Conservation (phyloP, 2,797 vertebrate genomes). For the Lutjanus campechanus region DNA sequence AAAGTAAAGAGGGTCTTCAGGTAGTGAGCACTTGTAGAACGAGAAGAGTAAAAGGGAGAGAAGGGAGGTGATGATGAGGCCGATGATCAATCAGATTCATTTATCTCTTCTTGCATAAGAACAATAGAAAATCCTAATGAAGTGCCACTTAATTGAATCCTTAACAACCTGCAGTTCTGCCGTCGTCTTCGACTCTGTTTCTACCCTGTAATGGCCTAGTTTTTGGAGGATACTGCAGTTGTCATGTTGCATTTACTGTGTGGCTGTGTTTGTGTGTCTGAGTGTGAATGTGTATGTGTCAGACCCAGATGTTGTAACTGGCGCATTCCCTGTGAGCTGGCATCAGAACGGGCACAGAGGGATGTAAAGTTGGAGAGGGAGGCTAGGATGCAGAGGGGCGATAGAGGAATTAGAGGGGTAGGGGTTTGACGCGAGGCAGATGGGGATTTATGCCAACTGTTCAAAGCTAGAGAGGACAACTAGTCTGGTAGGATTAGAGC, state of each 20-base stretch:
- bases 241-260: conserved; percentile 20
- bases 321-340: conserved; percentile 36
- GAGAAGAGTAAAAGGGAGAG: neutral
- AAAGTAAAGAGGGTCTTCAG: neutral
- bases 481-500: neutral
- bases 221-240: conserved; percentile 17
- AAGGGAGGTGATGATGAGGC: neutral
- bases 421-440: conserved; percentile 25
- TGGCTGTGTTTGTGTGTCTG: neutral
- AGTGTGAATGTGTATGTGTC: conserved; percentile 1
- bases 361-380: conserved; percentile 26
- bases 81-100: neutral
- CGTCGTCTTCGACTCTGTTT: neutral
- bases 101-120: neutral
- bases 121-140: neutral
- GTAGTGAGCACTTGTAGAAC: neutral
- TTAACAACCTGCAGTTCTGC: neutral
- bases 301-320: conserved; percentile 40
- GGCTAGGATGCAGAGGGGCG: conserved; percentile 24
- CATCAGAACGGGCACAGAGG: conserved; percentile 32
- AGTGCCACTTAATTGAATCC: neutral
- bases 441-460: conserved; percentile 17
- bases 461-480: conserved; percentile 17
- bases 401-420: conserved; percentile 44
- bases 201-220: conserved; percentile 24